Evolutionary conservation across 2,797 vertebrate species (phyloP).

Genomic region (Pogoniulus pusillus): DNA sequence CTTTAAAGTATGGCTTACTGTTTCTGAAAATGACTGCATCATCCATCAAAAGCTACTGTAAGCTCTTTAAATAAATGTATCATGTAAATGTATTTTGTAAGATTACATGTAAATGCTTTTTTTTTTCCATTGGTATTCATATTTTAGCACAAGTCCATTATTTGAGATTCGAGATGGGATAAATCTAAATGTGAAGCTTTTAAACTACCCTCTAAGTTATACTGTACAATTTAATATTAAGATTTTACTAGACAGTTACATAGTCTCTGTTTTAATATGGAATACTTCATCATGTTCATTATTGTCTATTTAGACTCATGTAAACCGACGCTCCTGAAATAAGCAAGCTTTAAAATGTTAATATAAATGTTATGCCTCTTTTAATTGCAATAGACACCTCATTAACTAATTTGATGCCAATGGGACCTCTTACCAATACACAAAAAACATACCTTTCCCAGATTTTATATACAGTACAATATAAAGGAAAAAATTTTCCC

Average conservation of each 20-base stretch:
- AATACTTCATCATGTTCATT: conserved; percentile 75
- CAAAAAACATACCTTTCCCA: conserved; percentile 64
- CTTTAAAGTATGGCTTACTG: conserved; percentile 49
- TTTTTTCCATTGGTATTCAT: conserved; percentile 21
- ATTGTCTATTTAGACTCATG: conserved; percentile 72
- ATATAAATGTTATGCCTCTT: conserved; percentile 78
- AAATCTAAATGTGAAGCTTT: conserved; percentile 32
- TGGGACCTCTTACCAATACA: conserved; percentile 70
- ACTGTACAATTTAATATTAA: conserved; percentile 37
- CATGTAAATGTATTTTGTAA: conserved; percentile 3
- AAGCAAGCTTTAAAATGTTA: conserved; percentile 77
- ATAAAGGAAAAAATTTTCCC: conserved; percentile 3
- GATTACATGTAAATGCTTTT: conserved; percentile 2
- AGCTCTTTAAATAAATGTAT: conserved; percentile 25
- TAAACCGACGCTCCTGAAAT: conserved; percentile 73
- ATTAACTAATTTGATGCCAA: conserved; percentile 76
- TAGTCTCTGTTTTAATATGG: conserved; percentile 65
- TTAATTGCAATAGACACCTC: conserved; percentile 79
- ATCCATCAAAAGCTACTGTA: conserved; percentile 23
- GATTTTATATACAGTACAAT: conserved; percentile 32
- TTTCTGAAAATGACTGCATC: conserved; percentile 41
- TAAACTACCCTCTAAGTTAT: conserved; percentile 28
- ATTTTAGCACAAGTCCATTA: conserved; percentile 45
- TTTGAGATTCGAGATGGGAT: conserved; percentile 14
- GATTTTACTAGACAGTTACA: conserved; percentile 71